A percentile compares a stretch with the other conserved stretches of the same genome.
Evolutionary conservation across 1,140 invertebrate genomes (phyloP).

Genomic region (Bradysia coprophila): DNA sequence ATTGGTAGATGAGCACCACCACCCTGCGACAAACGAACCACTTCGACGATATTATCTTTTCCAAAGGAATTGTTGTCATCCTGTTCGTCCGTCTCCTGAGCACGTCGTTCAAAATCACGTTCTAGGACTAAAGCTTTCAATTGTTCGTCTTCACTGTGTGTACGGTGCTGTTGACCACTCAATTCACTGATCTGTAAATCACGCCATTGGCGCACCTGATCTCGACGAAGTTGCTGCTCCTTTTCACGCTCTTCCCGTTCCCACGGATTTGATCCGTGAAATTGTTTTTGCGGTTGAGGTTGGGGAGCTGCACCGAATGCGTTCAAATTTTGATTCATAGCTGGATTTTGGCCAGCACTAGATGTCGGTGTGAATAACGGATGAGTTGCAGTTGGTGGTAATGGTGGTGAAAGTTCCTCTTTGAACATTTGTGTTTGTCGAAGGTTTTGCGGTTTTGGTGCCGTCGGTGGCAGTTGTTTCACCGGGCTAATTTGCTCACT

Average conservation of each 20-base stretch:
- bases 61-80: conserved; percentile 44
- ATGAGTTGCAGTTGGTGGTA: conserved; percentile 54
- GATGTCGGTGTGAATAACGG: conserved; percentile 45
- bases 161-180: conserved; percentile 41
- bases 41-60: conserved; percentile 24
- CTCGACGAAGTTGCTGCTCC: conserved; percentile 26
- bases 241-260: conserved; percentile 75
- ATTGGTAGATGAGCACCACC: conserved; percentile 19
- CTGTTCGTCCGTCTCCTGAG: conserved; percentile 51
- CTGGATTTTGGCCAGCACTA: background rate
- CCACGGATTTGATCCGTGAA: conserved; percentile 48
- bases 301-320: background rate
- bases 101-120: conserved; percentile 72
- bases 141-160: conserved; percentile 70
- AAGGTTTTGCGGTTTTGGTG: conserved; percentile 19
- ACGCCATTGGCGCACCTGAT: conserved; percentile 34
- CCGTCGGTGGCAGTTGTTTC: conserved; percentile 14
- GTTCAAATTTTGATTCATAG: background rate
- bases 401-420: conserved; percentile 41
- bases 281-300: background rate
- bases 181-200: conserved; percentile 73
- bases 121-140: conserved; percentile 65
- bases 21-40: conserved; percentile 12
- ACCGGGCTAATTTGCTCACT: conserved; percentile 1
- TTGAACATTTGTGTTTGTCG: conserved; percentile 7